Evolutionary conservation across 2,797 vertebrate genomes (phyloP), one percentile per base, ranked within the genome.

Genomic region (Potorous gilbertii): DNA sequence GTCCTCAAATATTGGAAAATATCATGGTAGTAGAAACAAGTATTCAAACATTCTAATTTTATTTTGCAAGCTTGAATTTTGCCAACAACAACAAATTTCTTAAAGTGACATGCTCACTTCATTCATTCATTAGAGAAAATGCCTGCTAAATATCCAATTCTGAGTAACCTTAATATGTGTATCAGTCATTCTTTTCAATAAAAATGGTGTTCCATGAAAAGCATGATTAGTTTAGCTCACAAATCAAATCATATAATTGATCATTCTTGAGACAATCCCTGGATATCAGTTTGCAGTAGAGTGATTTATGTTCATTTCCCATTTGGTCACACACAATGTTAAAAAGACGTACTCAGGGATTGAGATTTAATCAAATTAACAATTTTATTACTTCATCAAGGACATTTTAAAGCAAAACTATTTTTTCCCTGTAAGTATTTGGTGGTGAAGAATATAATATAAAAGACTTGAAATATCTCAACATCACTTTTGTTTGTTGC

Each of bases 41-140:
- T 97, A 90, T 96, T 97, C 95, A 57, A 94, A 94, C 96, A 97
- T 96, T 97, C 94, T 96, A 95, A 96, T 97, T 97, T 95, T 97
- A 55, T 24, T 66, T 96, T 96, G 95, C 96, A 96, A 97, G 90
- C 93, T 96, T 97, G 40, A 92, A 95, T 97, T 94, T 97, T 97
- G 92, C 97, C 95, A 96, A 92, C 95, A 97, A 66, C 97, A 97
- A 95, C 93, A 98, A 95, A 96, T 94, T 57, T 94, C 94, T 96
- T 96, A 96, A 97, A 98, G 94, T 97, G 95, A 95, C 92, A 96
- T 81, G 94, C 93, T 95, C 16, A 56, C 93, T 97, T 97, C 97
- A 97, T 98, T 97, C 97, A 96, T 96, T 97, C 52, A 52, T 97
- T 94, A 1, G 93, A 94, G 90, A 95, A 96, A 96, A 46, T 94